Percentiles rank a stretch among this genome's conserved stretches.
phyloP scores from a whole-genome alignment of 2,888 invertebrate species.

The Strigamia transsilvanica region DNA sequence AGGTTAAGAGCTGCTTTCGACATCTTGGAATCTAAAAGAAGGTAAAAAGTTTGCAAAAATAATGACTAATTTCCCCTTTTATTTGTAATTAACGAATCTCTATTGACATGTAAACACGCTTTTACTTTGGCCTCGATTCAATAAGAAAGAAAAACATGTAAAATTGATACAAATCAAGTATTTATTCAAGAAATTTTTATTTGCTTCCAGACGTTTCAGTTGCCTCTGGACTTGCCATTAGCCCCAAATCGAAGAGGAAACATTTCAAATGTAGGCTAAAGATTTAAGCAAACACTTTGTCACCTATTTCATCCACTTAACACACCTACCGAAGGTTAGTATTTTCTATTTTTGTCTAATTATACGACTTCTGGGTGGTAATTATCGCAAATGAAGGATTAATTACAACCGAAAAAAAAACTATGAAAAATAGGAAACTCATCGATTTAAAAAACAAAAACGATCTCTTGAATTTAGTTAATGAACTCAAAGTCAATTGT shows the following conservation, averaged over 20 bases:
- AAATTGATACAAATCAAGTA: conserved; percentile 40
- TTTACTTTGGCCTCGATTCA: conserved; percentile 20
- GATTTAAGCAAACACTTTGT: conserved; percentile 40
- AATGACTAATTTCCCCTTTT: background rate
- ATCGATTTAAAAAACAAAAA: background rate
- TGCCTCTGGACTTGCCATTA: conserved; percentile 49
- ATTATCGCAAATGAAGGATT: background rate
- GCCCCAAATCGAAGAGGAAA: conserved; percentile 49
- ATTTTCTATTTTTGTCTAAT: conserved; percentile 8
- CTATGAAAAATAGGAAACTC: background rate
- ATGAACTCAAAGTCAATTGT: conserved; percentile 42
- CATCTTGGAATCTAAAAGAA: background rate
- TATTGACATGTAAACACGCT: conserved; percentile 39
- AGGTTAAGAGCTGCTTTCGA: conserved; percentile 25
- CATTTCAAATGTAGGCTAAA: conserved; percentile 39
- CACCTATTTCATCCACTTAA: conserved; percentile 23
- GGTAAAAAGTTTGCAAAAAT: background rate
- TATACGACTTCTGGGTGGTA: background rate
- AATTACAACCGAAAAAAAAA: background rate
- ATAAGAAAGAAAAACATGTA: conserved; percentile 20
- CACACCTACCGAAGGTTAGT: conserved; percentile 31
- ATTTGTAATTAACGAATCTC: conserved; percentile 9
- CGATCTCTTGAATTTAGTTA: background rate
- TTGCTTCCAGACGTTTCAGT: background rate
- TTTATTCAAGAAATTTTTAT: conserved; percentile 41